phyloP scores from a whole-genome alignment of 2,113 vertebrate species.

The Sapayoa aenigma region DNA sequence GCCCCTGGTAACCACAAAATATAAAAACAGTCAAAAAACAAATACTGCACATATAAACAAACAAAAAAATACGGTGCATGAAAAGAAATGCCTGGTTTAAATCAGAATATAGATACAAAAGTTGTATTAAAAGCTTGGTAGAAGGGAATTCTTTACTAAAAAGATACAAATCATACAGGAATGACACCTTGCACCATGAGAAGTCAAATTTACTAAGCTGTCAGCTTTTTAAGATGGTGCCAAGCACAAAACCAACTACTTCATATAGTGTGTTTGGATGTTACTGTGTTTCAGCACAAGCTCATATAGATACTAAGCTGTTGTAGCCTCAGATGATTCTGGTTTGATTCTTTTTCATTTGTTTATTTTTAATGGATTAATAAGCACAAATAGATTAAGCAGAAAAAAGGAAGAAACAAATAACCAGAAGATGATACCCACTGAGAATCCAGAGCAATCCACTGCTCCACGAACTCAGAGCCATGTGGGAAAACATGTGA shows the following conservation, averaged over 20 bases:
- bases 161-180: not conserved
- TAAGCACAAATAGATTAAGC: not conserved
- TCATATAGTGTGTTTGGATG: not conserved
- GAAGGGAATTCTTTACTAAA: not conserved
- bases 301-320: not conserved
- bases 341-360: fast-evolving
- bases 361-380: not conserved
- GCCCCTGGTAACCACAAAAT: not conserved
- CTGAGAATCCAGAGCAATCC: not conserved
- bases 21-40: not conserved
- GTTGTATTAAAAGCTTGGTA: not conserved
- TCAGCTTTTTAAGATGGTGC: not conserved
- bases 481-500: not conserved
- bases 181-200: not conserved
- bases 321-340: not conserved
- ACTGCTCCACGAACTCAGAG: not conserved
- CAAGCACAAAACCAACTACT: not conserved
- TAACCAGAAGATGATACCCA: not conserved
- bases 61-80: not conserved
- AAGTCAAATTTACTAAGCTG: not conserved
- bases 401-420: not conserved
- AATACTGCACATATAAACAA: not conserved
- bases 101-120: not conserved
- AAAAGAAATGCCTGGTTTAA: not conserved
- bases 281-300: not conserved